phyloP scores from a whole-genome alignment of 2,888 invertebrate genomes.

The Drosophila imparisetae region DNA sequence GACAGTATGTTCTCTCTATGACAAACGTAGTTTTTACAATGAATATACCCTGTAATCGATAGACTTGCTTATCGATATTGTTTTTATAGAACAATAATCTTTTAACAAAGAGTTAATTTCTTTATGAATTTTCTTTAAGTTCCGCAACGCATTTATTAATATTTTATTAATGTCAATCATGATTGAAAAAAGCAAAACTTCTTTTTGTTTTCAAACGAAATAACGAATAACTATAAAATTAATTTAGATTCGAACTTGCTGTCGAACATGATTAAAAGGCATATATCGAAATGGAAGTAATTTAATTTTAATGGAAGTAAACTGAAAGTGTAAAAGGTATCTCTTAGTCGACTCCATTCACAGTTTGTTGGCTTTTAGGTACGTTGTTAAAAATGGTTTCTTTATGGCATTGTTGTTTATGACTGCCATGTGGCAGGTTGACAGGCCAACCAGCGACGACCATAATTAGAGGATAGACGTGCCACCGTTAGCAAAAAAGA shows the following conservation, averaged over 20 bases:
- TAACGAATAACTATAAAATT: not conserved
- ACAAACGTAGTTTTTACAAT: slow-evolving; percentile 35
- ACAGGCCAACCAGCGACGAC: slow-evolving; percentile 44
- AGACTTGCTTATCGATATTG: not conserved
- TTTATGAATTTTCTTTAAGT: not conserved
- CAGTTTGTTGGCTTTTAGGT: slow-evolving; percentile 6
- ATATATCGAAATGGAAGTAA: not conserved
- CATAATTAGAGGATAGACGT: slow-evolving; percentile 69
- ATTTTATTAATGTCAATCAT: not conserved
- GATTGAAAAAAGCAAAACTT: not conserved
- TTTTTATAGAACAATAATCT: not conserved
- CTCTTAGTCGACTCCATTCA: not conserved
- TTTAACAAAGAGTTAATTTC: not conserved
- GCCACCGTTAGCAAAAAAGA: slow-evolving; percentile 27
- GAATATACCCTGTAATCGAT: slow-evolving; percentile 36
- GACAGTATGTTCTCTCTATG: slow-evolving; percentile 45
- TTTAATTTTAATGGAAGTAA: too few species aligned
- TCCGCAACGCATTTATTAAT: not conserved
- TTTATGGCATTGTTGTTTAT: slow-evolving; percentile 78
- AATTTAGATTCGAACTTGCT: not conserved
- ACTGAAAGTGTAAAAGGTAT: not conserved
- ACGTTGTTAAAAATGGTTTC: slow-evolving; percentile 62
- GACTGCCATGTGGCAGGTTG: slow-evolving; percentile 66
- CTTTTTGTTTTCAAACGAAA: not conserved
- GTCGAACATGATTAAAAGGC: not conserved